Conservation (phyloP, 2,888 invertebrate species). For the Polyommatus icarus region DNA sequence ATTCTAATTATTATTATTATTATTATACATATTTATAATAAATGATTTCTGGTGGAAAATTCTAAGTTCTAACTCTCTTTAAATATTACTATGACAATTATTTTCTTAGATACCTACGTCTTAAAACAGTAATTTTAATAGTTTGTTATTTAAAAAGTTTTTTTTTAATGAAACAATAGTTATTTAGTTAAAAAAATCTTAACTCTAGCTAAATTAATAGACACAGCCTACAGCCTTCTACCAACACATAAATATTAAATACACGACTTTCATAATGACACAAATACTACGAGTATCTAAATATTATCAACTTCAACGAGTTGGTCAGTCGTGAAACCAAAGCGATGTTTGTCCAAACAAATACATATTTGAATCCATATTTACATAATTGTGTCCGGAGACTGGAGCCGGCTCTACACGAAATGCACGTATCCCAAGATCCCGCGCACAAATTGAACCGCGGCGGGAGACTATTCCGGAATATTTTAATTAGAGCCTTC, state of each 20-base stretch:
- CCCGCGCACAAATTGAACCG: constrained; percentile 76
- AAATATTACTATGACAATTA: too few species aligned
- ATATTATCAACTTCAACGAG: constrained; percentile 23
- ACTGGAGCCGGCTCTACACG: constrained; percentile 72
- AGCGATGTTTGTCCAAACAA: constrained; percentile 56
- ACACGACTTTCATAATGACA: not conserved
- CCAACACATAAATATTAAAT: too few species aligned
- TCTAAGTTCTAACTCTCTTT: too few species aligned
- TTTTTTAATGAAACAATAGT: too few species aligned
- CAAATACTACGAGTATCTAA: constrained; percentile 25
- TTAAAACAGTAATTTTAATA: too few species aligned
- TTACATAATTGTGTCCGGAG: constrained; percentile 71
- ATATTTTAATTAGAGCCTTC: constrained; percentile 34
- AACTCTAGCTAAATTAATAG: too few species aligned
- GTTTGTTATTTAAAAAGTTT: too few species aligned
- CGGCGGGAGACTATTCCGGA: constrained; percentile 61
- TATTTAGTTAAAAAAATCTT: too few species aligned
- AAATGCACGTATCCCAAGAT: constrained; percentile 80
- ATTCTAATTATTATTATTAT: not conserved
- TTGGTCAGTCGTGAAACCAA: constrained; percentile 38
- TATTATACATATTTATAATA: too few species aligned
- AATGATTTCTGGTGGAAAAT: too few species aligned
- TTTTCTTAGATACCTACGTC: too few species aligned
- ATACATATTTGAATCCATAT: constrained; percentile 66
- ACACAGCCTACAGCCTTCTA: too few species aligned